phyloP scores from a whole-genome alignment of 2,113 vertebrate genomes.

The Sceloporus undulatus region DNA sequence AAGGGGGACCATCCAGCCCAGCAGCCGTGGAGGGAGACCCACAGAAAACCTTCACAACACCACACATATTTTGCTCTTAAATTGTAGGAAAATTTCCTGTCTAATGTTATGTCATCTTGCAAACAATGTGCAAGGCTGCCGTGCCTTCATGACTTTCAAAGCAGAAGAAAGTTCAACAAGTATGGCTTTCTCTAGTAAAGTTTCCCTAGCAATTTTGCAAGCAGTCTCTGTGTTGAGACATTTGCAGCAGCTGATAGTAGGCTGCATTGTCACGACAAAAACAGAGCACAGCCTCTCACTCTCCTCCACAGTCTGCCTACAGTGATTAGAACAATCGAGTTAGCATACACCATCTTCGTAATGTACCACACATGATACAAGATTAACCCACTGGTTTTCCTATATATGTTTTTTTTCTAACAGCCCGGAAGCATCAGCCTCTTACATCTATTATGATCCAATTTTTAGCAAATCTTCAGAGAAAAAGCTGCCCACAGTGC shows the following conservation, averaged over 20 bases:
- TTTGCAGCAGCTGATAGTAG: neutral
- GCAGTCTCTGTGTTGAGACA: neutral
- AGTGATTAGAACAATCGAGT: neutral
- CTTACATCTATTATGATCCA: neutral
- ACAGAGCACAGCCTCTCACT: constrained; percentile 10
- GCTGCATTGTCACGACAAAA: constrained; percentile 5
- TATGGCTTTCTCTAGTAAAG: neutral
- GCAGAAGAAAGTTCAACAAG: neutral
- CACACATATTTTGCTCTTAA: neutral
- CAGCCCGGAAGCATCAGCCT: neutral
- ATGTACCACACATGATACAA: neutral
- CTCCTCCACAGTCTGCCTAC: constrained; percentile 17
- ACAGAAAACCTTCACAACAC: no score
- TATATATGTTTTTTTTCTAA: no score
- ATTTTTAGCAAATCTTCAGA: neutral
- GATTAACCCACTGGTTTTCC: neutral
- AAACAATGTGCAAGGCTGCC: neutral
- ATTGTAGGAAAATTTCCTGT: neutral
- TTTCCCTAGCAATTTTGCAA: neutral
- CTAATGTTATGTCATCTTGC: neutral
- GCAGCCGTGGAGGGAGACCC: no score
- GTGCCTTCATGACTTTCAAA: neutral
- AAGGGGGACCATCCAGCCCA: no score
- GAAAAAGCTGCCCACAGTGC: neutral
- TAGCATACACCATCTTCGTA: neutral